These are phyloP conservation scores for Dicrurus megarhynchus DNA, from an alignment of 2,113 vertebrate species.

Conservation along the genomic window DNA sequence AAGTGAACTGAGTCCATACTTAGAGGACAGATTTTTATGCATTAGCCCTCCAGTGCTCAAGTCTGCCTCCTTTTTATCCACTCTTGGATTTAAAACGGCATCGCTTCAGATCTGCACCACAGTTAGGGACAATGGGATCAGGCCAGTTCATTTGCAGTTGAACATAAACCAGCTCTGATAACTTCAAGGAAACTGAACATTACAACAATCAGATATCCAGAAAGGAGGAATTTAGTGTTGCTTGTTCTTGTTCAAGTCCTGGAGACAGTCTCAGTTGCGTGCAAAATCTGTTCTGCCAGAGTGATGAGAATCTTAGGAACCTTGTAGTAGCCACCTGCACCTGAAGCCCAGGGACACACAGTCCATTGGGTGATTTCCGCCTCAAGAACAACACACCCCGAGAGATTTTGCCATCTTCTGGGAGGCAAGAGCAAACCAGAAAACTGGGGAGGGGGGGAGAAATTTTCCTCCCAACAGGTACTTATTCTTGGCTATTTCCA, in stretches of 20 bases:
- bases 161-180: slow-evolving; percentile 41
- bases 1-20: background rate
- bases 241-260: background rate
- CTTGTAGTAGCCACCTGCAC: background rate
- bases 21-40: background rate
- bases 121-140: background rate
- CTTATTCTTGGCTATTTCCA: background rate
- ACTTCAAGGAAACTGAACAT: slow-evolving; percentile 37
- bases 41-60: background rate
- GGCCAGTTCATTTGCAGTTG: background rate
- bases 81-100: background rate
- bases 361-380: background rate
- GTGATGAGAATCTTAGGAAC: background rate
- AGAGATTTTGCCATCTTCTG: background rate
- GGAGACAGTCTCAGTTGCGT: background rate
- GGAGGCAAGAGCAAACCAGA: background rate
- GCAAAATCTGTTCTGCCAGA: background rate
- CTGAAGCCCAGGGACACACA: background rate
- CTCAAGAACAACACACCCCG: background rate
- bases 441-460: fast-evolving
- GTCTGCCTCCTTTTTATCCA: background rate
- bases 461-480: background rate
- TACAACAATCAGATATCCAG: slow-evolving; percentile 25
- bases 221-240: background rate
- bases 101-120: background rate